Percentiles rank a stretch among this genome's conserved stretches.
Conservation (phyloP, 1,140 invertebrate species). For the Aphaenogaster floridana region DNA sequence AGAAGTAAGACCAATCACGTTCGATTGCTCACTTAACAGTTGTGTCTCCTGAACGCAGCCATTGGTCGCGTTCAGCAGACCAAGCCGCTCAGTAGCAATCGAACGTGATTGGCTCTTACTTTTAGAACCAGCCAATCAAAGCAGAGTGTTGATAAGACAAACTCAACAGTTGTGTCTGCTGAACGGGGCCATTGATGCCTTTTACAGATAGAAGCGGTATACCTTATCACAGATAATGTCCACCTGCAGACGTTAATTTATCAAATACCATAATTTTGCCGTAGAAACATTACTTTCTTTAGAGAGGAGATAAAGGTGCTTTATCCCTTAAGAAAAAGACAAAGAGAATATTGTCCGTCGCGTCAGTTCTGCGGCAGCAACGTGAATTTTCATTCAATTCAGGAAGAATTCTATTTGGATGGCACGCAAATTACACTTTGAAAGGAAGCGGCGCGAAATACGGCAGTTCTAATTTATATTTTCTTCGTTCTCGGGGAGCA, state of each 20-base stretch:
- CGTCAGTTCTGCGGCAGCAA: constrained; percentile 12
- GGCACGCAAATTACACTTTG: constrained; percentile 75
- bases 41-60: no score
- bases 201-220: background rate
- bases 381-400: constrained; percentile 29
- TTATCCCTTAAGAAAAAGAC: constrained; percentile 27
- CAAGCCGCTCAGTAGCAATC: no score
- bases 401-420: constrained; percentile 54
- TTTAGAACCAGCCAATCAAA: no score
- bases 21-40: no score
- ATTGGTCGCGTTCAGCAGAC: no score
- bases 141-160: no score
- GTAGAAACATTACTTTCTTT: constrained; percentile 1
- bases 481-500: constrained; percentile 44
- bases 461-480: constrained; percentile 74
- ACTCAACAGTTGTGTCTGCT: no score
- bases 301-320: constrained; percentile 20
- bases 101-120: no score
- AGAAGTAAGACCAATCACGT: no score
- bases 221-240: background rate
- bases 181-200: no score
- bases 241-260: background rate
- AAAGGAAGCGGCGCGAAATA: constrained; percentile 65
- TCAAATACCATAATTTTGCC: background rate
- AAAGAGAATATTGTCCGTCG: background rate